Evolutionary conservation across 2,113 vertebrate species (phyloP).

Genomic region (Antigone vipio): DNA sequence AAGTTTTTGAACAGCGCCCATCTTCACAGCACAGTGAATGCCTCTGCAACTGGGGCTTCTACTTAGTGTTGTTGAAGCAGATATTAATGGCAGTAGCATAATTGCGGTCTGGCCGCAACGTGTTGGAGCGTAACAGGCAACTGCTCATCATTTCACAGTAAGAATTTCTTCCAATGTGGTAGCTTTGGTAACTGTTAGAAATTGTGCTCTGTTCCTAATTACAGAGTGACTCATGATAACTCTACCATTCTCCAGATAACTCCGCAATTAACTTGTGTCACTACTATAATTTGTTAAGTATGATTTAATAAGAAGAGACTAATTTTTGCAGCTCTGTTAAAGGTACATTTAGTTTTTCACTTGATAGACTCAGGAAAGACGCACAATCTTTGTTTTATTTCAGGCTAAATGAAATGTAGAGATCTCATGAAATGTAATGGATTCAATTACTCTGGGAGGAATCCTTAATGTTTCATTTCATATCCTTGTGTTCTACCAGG

Average conservation of each 20-base stretch:
- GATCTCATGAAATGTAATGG: neutral
- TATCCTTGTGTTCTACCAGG: neutral
- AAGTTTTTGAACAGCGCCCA: neutral
- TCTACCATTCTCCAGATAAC: slow-evolving; percentile 7
- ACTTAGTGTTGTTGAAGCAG: neutral
- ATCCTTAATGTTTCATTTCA: neutral
- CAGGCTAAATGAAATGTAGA: neutral
- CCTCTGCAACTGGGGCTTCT: neutral
- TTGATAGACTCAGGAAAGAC: neutral
- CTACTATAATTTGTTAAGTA: slow-evolving; percentile 25
- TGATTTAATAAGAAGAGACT: slow-evolving; percentile 38
- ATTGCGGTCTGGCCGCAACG: neutral
- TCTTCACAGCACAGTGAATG: neutral
- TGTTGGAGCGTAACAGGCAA: neutral
- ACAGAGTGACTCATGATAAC: slow-evolving; percentile 33
- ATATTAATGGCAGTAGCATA: neutral
- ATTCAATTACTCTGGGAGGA: neutral
- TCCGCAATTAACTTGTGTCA: slow-evolving; percentile 44
- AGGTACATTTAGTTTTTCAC: neutral
- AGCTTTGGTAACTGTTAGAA: neutral
- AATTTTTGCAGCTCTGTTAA: slow-evolving; percentile 26
- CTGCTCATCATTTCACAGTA: neutral
- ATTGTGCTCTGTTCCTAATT: neutral
- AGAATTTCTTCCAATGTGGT: neutral
- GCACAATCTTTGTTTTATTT: neutral